Base-by-base conservation (phyloP, 2,113 vertebrate species). In the Todiramphus chloris region DNA sequence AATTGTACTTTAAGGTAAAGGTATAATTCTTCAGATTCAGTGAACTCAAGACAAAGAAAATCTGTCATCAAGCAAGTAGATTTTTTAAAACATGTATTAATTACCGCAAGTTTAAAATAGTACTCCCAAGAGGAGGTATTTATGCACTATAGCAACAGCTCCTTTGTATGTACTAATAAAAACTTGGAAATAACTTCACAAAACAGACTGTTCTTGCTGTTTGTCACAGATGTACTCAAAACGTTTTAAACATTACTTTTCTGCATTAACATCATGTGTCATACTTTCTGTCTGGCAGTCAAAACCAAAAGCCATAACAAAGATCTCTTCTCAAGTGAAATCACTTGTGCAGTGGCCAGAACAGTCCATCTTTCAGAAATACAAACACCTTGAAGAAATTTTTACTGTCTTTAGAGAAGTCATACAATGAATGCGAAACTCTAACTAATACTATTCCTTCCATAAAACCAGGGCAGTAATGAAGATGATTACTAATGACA, bases 181-280 rank as follows among this genome's bases (percentile, higher is more conserved):
- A 93, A 79, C 35, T 1, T 44, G 9, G 16, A 88, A 79, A 4
- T 28, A 20, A 85, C 33, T 76, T 76, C 33, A 90, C 31, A 56
- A 87, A 72, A 33, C 8, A 76, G 6, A 37, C 5, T 64, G 7
- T 23, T 87, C 48, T 53, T 41, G n/a, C 24, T 91, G 70, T 72
- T 95, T 91, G 63, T 62, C 83, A 69, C 60, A 46, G 19, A 74
- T 7, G 24, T 39, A 96, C 59, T 70, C 59, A 94, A 92, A 95
- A 84, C 33, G 24, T 41, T 87, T 62, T 30, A 93, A 88, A 31
- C 35, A 53, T 19, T 79, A 67, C 48, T 92, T 70, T 95, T 83
- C 21, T 90, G 82, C 83, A 83, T 87, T 94, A 96, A 96, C n/a
- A 25, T 70, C 59, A 19, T 25, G 58, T 78, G 79, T 37, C 48